These are phyloP conservation scores for Dryadula phaetusa DNA, from an alignment of 2,888 invertebrate genomes.

Conservation along the genomic window DNA sequence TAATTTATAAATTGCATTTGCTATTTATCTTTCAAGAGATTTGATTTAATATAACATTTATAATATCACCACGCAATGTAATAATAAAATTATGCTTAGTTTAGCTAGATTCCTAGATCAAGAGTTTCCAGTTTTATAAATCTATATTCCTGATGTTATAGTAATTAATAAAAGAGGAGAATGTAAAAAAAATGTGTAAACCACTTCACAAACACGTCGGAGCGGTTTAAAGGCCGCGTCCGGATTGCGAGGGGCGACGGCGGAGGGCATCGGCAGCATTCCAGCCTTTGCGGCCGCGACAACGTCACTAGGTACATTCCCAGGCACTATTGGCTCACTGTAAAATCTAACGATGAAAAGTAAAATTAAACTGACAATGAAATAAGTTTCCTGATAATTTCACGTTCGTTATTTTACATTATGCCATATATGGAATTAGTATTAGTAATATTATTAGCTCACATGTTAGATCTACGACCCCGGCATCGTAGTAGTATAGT, in stretches of 20 bases:
- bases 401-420: neutral
- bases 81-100: neutral
- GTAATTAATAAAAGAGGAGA: constrained; percentile 75
- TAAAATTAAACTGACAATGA: constrained; percentile 26
- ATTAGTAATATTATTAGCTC: too few species aligned
- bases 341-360: constrained; percentile 17
- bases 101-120: neutral
- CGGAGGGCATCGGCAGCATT: constrained; percentile 74
- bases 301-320: constrained; percentile 72
- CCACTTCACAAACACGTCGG: constrained; percentile 83
- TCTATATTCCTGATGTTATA: constrained; percentile 33
- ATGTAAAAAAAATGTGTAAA: constrained; percentile 83
- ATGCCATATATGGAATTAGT: too few species aligned
- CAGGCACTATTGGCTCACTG: constrained; percentile 52
- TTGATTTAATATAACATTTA: too few species aligned
- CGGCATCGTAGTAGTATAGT: too few species aligned
- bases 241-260: constrained; percentile 80
- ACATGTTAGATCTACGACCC: too few species aligned
- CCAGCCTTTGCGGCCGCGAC: constrained; percentile 72
- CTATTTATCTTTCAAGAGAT: neutral
- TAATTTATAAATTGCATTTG: neutral
- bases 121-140: constrained; percentile 14
- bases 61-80: neutral
- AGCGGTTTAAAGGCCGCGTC: constrained; percentile 83
- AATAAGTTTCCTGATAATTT: neutral